Base-by-base conservation (phyloP, 2,113 vertebrate genomes). In the Hemibagrus wyckioides region DNA sequence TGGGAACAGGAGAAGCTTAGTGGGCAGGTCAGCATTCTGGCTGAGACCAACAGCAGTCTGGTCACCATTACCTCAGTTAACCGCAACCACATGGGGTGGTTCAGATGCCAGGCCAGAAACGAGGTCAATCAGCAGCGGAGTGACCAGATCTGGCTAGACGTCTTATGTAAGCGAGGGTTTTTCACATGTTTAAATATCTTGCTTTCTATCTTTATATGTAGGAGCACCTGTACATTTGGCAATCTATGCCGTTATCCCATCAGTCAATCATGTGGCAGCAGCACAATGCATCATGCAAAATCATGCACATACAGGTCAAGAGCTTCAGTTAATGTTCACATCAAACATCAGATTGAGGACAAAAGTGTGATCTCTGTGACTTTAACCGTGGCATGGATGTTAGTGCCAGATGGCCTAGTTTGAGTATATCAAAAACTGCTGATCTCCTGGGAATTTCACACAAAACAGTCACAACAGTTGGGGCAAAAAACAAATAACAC, bases 31-130 rank as follows among this genome's bases (percentile, higher is more conserved):
- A 84, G 92, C n/a, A 10, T 61, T 9, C 84, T 96, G 23, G 86
- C 92, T 6, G 93, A 94, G 3, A 88, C 90, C n/a, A 90, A 84
- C 1, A 88, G 85, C 61, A 93, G 77, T 0, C 36, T 91, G 13
- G 87, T 97, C 84, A 92, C 63, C 61, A 90, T 98, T 90, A 93
- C 92, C 0, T 88, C 94, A 0, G 89, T 96, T 84, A 96, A 92
- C 89, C 94, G 97, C 10, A 96, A 95, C 67, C 95, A 97, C 90
- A 94, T 94, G 0, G 97, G 97, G 87, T 98, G 96, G 96, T 98
- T 97, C 57, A 0, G 85, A 44, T 98, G 97, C 91, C 93, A 92
- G 0, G 97, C 91, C 80, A 87, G 50, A 86, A 98, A 98, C 0
- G 73, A 94, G 0, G 96, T 97, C 92, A 97, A 96, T 94, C 92